These are phyloP conservation scores for Chaetophractus vellerosus DNA, from an alignment of 2,797 vertebrate genomes.

Conservation along the genomic window DNA sequence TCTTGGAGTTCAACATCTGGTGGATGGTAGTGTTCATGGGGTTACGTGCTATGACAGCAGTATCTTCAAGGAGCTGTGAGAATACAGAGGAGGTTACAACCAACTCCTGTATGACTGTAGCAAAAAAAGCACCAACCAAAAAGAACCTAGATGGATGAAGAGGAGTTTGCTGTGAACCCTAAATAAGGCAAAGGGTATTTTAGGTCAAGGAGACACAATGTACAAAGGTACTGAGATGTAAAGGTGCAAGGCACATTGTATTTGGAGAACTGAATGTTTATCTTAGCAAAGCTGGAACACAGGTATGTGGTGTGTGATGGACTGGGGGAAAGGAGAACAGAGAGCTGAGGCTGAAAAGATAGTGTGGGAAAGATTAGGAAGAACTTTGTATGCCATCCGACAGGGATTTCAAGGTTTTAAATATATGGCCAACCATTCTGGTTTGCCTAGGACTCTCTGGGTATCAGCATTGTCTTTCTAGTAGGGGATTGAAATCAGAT, in stretches of 20 bases:
- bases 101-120: neutral
- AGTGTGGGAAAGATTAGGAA: neutral
- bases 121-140: neutral
- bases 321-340: neutral
- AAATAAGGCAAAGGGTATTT: neutral
- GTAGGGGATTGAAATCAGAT: neutral
- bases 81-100: neutral
- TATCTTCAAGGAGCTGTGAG: neutral
- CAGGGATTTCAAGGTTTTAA: neutral
- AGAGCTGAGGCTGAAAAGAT: neutral
- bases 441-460: slow-evolving; percentile 1
- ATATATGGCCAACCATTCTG: neutral
- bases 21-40: neutral
- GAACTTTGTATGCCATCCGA: neutral
- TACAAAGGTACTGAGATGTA: slow-evolving; percentile 47
- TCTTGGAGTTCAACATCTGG: neutral
- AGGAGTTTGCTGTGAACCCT: neutral
- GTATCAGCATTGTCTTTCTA: neutral
- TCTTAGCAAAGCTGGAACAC: neutral
- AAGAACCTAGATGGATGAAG: neutral
- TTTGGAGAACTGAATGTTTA: neutral
- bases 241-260: slow-evolving; percentile 25
- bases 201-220: slow-evolving; percentile 41
- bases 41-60: neutral
- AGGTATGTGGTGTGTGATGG: neutral